phyloP scores from a whole-genome alignment of 1,140 invertebrate genomes.

The Eurosta solidaginis region DNA sequence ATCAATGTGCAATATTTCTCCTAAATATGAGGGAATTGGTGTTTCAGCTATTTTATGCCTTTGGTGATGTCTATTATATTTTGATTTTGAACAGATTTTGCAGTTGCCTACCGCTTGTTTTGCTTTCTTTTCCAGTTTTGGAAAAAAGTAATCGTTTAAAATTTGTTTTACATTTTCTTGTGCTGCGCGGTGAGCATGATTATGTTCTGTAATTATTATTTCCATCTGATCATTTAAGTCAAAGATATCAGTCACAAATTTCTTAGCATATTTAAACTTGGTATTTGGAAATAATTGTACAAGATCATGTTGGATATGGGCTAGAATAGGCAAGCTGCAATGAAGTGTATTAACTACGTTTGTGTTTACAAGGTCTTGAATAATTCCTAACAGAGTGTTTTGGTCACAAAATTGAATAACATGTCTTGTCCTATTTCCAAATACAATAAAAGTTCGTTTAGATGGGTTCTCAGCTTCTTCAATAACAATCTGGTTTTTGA shows the following conservation, averaged over 20 bases:
- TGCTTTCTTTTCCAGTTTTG: constrained; percentile 31
- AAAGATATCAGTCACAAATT: background rate
- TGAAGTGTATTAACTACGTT: constrained; percentile 60
- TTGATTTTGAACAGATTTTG: constrained; percentile 26
- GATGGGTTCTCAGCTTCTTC: too few relatives aligned
- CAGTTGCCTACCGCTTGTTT: constrained; percentile 35
- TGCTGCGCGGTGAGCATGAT: too few relatives aligned
- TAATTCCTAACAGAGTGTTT: too few relatives aligned
- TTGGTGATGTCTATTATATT: constrained; percentile 37
- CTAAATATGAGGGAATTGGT: constrained; percentile 11
- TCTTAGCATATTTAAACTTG: constrained; percentile 48
- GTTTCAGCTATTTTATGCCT: constrained; percentile 33
- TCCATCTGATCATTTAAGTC: background rate
- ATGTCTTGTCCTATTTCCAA: too few relatives aligned
- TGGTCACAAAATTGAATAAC: too few relatives aligned
- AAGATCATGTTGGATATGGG: too few relatives aligned
- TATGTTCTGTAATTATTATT: constrained; percentile 10
- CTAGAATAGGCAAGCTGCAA: constrained; percentile 63
- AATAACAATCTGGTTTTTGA: constrained; percentile 61
- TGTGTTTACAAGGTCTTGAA: too few relatives aligned
- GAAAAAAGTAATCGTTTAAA: constrained; percentile 1
- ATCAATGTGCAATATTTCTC: background rate
- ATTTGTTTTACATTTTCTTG: too few relatives aligned
- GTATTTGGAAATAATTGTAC: constrained; percentile 51
- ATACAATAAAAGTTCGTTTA: too few relatives aligned